A percentile compares a stretch with the other conserved stretches of the same genome.
phyloP scores from a whole-genome alignment of 2,888 invertebrate genomes.

The Lissonota sp. region DNA sequence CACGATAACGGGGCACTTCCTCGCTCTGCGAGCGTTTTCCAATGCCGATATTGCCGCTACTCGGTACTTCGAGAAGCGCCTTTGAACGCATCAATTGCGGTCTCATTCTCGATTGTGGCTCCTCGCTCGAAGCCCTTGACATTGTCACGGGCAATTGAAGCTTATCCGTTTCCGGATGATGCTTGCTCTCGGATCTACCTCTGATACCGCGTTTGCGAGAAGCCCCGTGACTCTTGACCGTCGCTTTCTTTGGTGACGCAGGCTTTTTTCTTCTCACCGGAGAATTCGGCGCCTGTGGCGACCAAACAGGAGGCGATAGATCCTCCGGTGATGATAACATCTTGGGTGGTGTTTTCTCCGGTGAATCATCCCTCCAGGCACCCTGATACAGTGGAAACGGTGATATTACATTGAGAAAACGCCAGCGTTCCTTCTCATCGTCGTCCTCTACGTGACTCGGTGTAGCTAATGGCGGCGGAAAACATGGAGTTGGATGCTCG shows the following conservation, averaged over 20 bases:
- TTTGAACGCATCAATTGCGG: slow-evolving; percentile 79
- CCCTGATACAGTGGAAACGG: slow-evolving; percentile 82
- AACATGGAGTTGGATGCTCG: slow-evolving; percentile 79
- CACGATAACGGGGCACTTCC: slow-evolving; percentile 78
- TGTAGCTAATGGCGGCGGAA: slow-evolving; percentile 77
- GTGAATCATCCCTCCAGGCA: slow-evolving; percentile 81
- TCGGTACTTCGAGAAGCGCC: slow-evolving; percentile 79
- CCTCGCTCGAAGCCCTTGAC: slow-evolving; percentile 78
- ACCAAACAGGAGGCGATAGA: slow-evolving; percentile 78
- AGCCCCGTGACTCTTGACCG: slow-evolving; percentile 68
- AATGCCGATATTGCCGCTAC: slow-evolving; percentile 69
- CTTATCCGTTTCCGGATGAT: slow-evolving; percentile 65
- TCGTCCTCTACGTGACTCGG: slow-evolving; percentile 68
- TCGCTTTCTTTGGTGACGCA: slow-evolving; percentile 70
- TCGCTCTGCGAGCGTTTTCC: slow-evolving; percentile 81
- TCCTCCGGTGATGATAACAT: slow-evolving; percentile 69
- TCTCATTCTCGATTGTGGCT: slow-evolving; percentile 75
- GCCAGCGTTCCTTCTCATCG: slow-evolving; percentile 79
- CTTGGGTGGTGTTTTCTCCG: slow-evolving; percentile 76
- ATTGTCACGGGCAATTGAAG: slow-evolving; percentile 69
- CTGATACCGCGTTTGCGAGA: slow-evolving; percentile 73
- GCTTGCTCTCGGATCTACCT: slow-evolving; percentile 74
- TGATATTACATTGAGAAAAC: slow-evolving; percentile 79
- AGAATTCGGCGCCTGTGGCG: slow-evolving; percentile 72
- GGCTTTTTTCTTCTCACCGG: slow-evolving; percentile 66